These are phyloP conservation scores for Stichodactyla mertensii DNA, from an alignment of 64 coral and sea anemone species.

Conservation along the genomic window DNA sequence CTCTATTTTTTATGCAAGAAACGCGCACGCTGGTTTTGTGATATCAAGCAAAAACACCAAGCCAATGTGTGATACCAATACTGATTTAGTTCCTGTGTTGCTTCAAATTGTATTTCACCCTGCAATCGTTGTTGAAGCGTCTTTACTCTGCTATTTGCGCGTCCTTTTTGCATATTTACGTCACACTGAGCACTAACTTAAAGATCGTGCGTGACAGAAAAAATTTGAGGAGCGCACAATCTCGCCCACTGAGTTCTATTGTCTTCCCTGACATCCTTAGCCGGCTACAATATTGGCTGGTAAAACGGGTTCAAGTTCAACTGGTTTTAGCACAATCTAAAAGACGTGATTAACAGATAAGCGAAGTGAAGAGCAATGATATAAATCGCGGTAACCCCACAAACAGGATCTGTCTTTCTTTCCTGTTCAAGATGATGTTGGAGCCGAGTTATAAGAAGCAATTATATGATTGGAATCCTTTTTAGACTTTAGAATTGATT, in stretches of 20 bases:
- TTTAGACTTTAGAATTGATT: not conserved
- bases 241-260: not conserved
- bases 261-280: not conserved
- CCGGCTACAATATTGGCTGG: not conserved
- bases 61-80: too few species aligned
- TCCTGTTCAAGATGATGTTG: not conserved
- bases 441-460: not conserved
- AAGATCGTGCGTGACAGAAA: not conserved
- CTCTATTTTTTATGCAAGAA: too few species aligned
- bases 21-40: too few species aligned
- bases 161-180: not conserved
- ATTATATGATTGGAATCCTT: not conserved
- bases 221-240: not conserved
- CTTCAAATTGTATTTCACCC: too few species aligned
- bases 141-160: too few species aligned
- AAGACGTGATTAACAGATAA: not conserved
- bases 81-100: too few species aligned
- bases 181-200: not conserved
- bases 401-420: too few species aligned
- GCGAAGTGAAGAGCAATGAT: not conserved
- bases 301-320: not conserved
- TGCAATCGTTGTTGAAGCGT: too few species aligned
- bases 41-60: too few species aligned
- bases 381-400: too few species aligned
- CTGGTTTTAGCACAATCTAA: not conserved